Evolutionary conservation across 2,113 vertebrate genomes (phyloP).

Genomic region (Chamaea fasciata): DNA sequence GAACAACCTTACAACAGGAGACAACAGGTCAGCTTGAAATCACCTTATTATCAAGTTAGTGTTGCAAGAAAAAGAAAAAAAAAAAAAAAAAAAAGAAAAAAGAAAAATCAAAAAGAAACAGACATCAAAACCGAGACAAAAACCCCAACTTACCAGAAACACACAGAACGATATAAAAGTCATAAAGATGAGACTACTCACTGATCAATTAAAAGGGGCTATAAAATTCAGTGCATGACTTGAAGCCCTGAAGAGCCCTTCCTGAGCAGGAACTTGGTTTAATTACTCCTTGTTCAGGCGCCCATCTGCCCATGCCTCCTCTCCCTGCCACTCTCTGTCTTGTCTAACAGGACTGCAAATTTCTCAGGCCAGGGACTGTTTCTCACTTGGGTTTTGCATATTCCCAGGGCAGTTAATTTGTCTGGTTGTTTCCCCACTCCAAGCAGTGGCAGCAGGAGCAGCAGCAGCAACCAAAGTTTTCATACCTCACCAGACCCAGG

Average conservation of each 20-base stretch:
- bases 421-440: not conserved
- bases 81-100: no score
- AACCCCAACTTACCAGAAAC: not conserved
- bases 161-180: not conserved
- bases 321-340: not conserved
- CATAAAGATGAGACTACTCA: not conserved
- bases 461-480: not conserved
- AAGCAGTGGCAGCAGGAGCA: not conserved
- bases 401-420: not conserved
- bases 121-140: not conserved
- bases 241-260: not conserved
- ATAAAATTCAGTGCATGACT: not conserved
- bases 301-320: not conserved
- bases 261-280: not conserved
- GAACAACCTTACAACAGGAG: not conserved
- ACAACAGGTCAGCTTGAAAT: not conserved
- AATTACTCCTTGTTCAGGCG: not conserved
- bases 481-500: not conserved
- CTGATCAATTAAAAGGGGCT: not conserved
- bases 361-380: not conserved
- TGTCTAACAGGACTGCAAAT: not conserved
- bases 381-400: not conserved
- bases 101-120: not conserved
- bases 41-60: not conserved
- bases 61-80: accelerated